phyloP scores from a whole-genome alignment of 1,140 invertebrate genomes.

The Drosophila lacertosa region DNA sequence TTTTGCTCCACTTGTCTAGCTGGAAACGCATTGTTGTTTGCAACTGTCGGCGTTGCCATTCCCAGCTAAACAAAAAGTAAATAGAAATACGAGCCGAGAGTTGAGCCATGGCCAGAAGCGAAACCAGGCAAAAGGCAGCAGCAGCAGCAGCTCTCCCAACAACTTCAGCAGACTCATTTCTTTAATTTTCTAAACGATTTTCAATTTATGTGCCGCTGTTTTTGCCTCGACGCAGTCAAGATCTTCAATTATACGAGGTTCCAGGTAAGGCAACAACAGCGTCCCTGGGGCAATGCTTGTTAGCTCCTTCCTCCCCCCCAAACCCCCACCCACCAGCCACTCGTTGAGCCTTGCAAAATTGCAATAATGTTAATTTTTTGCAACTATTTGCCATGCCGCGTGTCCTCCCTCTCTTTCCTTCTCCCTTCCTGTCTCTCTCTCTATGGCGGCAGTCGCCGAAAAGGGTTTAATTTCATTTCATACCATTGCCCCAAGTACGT shows the following conservation, averaged over 20 bases:
- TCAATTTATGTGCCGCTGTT: slow-evolving; percentile 53
- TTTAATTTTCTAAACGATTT: slow-evolving; percentile 69
- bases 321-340: too few species aligned
- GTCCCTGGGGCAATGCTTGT: slow-evolving; percentile 48
- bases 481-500: slow-evolving; percentile 64
- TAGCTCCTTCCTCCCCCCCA: slow-evolving; percentile 18
- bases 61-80: slow-evolving; percentile 46
- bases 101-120: slow-evolving; percentile 24
- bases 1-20: slow-evolving; percentile 53
- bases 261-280: slow-evolving; percentile 26
- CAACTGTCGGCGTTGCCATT: slow-evolving; percentile 62
- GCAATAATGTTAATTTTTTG: slow-evolving; percentile 76
- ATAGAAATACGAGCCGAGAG: slow-evolving; percentile 43
- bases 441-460: slow-evolving; percentile 57
- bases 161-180: slow-evolving; percentile 36
- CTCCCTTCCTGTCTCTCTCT: slow-evolving; percentile 4
- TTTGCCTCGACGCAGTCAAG: slow-evolving; percentile 15
- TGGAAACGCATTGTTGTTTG: slow-evolving; percentile 8
- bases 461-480: slow-evolving; percentile 82
- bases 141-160: not conserved
- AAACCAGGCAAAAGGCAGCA: not conserved
- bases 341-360: slow-evolving; percentile 52
- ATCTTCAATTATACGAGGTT: slow-evolving; percentile 52
- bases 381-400: slow-evolving; percentile 57
- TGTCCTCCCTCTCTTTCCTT: slow-evolving; percentile 13